Percentiles rank a stretch among this genome's conserved stretches.
phyloP scores from a whole-genome alignment of 2,888 invertebrate species.

The Megastigmus dorsalis region DNA sequence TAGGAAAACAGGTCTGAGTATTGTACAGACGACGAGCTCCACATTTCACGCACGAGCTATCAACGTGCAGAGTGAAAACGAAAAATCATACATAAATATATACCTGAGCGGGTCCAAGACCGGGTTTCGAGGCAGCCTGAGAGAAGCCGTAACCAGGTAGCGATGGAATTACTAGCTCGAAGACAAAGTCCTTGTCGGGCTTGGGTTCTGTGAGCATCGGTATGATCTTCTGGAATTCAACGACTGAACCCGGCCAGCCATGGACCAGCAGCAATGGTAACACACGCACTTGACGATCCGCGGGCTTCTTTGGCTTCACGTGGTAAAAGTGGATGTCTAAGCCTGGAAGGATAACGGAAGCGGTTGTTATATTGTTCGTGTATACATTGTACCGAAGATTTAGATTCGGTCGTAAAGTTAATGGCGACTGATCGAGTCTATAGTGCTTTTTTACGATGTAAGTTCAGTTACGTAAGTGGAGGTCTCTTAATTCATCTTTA shows the following conservation, averaged over 20 bases:
- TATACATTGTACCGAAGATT: too few relatives aligned
- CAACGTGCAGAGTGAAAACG: too few relatives aligned
- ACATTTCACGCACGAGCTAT: too few relatives aligned
- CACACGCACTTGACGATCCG: slow-evolving; percentile 74
- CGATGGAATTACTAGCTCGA: slow-evolving; percentile 82
- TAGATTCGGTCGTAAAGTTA: too few relatives aligned
- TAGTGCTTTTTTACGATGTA: too few relatives aligned
- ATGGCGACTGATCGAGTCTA: too few relatives aligned
- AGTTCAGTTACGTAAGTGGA: too few relatives aligned
- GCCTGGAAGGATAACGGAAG: slow-evolving; percentile 74
- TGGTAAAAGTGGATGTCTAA: slow-evolving; percentile 86
- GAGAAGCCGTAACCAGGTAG: slow-evolving; percentile 84
- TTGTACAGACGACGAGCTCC: too few relatives aligned
- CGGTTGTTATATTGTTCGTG: too few relatives aligned
- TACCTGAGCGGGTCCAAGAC: slow-evolving; percentile 69
- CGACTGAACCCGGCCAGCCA: slow-evolving; percentile 90
- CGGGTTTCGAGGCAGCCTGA: slow-evolving; percentile 76
- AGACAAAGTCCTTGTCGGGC: slow-evolving; percentile 78
- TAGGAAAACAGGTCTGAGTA: too few relatives aligned
- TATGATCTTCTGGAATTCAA: slow-evolving; percentile 86
- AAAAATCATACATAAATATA: slow-evolving; percentile 36
- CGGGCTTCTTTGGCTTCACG: slow-evolving; percentile 76
- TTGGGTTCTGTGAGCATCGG: slow-evolving; percentile 79
- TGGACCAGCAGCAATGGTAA: slow-evolving; percentile 85
- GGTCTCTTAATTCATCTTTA: too few relatives aligned